Conservation (phyloP, 2,797 vertebrate genomes). For the Spinibarbus caldwelli region DNA sequence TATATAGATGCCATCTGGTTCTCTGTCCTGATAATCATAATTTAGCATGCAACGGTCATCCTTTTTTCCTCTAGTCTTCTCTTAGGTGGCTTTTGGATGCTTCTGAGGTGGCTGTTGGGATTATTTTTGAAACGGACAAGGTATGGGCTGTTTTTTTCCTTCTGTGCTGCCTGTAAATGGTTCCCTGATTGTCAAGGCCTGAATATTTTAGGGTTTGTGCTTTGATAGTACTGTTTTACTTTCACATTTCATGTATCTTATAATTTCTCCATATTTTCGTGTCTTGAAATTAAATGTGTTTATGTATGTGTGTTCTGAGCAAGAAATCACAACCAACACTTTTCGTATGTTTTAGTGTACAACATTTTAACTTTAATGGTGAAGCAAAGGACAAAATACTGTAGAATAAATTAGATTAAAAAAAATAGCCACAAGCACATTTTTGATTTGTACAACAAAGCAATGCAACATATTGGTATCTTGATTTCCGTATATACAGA, state of each 20-base stretch:
- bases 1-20: conserved; percentile 50
- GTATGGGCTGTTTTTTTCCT: not conserved
- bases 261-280: not conserved
- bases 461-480: conserved; percentile 77
- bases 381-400: conserved; percentile 81
- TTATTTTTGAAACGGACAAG: not conserved
- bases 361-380: conserved; percentile 83
- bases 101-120: conserved; percentile 9
- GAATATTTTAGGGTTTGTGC: not conserved
- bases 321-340: conserved; percentile 43
- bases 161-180: not conserved
- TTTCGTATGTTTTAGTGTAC: conserved; percentile 68
- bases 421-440: conserved; percentile 85
- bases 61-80: conserved; percentile 27
- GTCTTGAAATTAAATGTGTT: not conserved
- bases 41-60: conserved; percentile 48
- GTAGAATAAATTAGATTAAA: conserved; percentile 92
- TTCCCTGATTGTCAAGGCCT: not conserved
- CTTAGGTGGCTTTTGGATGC: conserved; percentile 23
- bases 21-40: conserved; percentile 40
- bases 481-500: conserved; percentile 77
- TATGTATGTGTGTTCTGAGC: too few species aligned
- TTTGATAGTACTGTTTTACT: not conserved
- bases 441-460: conserved; percentile 86
- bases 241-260: not conserved